A percentile compares a stretch with the other conserved stretches of the same genome.
Conservation (phyloP, 2,888 invertebrate species). For the Oligia strigilis region DNA sequence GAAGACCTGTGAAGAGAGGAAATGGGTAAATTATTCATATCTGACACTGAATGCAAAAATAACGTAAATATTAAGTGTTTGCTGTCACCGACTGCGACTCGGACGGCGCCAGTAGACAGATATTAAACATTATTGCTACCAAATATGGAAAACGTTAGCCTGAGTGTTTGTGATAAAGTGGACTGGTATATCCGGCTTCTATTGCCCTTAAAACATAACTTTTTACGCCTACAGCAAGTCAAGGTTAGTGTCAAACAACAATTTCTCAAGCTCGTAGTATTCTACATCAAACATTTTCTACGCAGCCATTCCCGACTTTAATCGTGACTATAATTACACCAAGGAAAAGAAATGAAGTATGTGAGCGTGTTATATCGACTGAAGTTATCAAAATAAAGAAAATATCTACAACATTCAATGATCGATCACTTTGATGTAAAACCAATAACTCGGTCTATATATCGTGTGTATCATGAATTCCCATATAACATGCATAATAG, state of each 20-base stretch:
- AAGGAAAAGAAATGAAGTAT: constrained; percentile 30
- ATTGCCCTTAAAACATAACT: constrained; percentile 44
- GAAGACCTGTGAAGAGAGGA: constrained; percentile 76
- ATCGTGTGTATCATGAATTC: constrained; percentile 76
- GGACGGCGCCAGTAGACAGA: constrained; percentile 70
- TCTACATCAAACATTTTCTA: constrained; percentile 28
- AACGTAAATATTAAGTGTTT: constrained; percentile 68
- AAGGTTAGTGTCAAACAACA: constrained; percentile 49
- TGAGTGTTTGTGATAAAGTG: constrained; percentile 47
- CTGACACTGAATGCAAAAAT: constrained; percentile 64
- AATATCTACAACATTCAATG: constrained; percentile 80
- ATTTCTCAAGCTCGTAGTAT: constrained; percentile 32
- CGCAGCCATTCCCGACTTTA: constrained; percentile 18
- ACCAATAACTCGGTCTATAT: constrained; percentile 85
- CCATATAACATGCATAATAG: neutral
- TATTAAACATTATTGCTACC: constrained; percentile 62
- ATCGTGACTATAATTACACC: constrained; percentile 39
- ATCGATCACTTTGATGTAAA: constrained; percentile 89
- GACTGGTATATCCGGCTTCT: constrained; percentile 45
- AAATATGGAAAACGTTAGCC: constrained; percentile 56
- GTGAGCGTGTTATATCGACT: constrained; percentile 67
- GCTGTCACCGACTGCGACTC: constrained; percentile 61
- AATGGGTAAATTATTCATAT: constrained; percentile 69
- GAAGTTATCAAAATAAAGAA: constrained; percentile 76
- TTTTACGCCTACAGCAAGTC: constrained; percentile 48